phyloP scores from a whole-genome alignment of 1,140 invertebrate genomes.

The Pectinophora gossypiella region DNA sequence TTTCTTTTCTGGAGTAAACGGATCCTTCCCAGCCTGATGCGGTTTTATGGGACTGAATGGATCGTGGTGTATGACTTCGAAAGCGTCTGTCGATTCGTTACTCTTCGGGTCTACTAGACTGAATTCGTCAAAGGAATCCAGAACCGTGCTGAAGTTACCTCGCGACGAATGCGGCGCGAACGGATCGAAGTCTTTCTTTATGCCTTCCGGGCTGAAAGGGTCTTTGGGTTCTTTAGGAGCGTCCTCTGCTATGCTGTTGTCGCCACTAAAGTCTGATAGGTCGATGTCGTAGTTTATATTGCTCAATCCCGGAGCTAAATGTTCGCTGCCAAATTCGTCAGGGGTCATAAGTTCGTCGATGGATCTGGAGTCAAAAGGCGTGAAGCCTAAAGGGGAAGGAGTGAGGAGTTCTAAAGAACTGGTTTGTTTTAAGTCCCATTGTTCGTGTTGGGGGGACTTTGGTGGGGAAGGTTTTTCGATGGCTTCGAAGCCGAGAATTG shows the following conservation, averaged over 20 bases:
- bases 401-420: constrained; percentile 71
- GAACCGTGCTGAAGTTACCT: constrained; percentile 13
- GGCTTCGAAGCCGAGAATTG: constrained; percentile 36
- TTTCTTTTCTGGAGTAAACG: constrained; percentile 18
- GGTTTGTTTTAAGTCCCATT: constrained; percentile 51
- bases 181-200: constrained; percentile 45
- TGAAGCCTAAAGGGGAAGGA: constrained; percentile 70
- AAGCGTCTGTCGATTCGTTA: constrained; percentile 30
- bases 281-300: constrained; percentile 85
- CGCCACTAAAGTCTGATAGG: constrained; percentile 81
- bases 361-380: constrained; percentile 74
- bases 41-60: not conserved
- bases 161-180: constrained; percentile 38
- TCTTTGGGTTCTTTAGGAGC: constrained; percentile 52
- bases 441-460: constrained; percentile 43
- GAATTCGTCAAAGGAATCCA: constrained; percentile 58
- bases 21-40: constrained; percentile 26
- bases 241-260: constrained; percentile 81
- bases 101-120: constrained; percentile 36
- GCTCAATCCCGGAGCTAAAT: constrained; percentile 76
- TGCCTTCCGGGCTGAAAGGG: constrained; percentile 47
- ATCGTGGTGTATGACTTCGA: constrained; percentile 38
- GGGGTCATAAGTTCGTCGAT: constrained; percentile 76
- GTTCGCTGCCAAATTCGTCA: constrained; percentile 74
- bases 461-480: constrained; percentile 39